Evolutionary conservation across 2,888 invertebrate species (phyloP).

Genomic region (Mesopsocus fuscifrons): DNA sequence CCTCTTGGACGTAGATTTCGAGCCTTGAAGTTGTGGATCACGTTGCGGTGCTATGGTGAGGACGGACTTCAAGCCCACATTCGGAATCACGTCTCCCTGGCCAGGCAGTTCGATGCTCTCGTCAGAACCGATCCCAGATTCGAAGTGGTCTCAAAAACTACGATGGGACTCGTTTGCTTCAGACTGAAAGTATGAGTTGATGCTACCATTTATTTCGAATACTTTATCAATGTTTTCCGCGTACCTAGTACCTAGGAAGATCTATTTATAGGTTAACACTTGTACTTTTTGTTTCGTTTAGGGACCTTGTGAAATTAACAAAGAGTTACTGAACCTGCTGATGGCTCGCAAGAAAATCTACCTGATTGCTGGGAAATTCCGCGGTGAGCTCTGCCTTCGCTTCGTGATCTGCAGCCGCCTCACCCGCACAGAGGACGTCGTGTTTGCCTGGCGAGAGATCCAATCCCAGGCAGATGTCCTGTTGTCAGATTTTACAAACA

Average conservation of each 20-base stretch:
- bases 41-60: conserved; percentile 62
- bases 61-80: conserved; percentile 61
- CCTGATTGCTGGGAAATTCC: conserved; percentile 56
- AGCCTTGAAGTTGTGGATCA: conserved; percentile 86
- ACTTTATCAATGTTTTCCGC: no score
- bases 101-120: conserved; percentile 55
- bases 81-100: conserved; percentile 51
- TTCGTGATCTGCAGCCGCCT: conserved; percentile 64
- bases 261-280: no score
- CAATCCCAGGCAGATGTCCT: conserved; percentile 29
- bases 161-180: conserved; percentile 78
- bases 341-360: conserved; percentile 60
- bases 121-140: conserved; percentile 55
- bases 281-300: no score
- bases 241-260: no score
- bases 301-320: conserved; percentile 49
- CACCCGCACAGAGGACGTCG: conserved; percentile 49
- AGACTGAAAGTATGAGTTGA: conserved; percentile 40
- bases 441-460: conserved; percentile 55
- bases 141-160: conserved; percentile 50
- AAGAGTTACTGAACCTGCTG: conserved; percentile 47
- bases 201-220: neutral
- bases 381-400: conserved; percentile 48
- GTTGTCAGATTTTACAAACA: no score
- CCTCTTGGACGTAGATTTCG: conserved; percentile 73